Evolutionary conservation across 2,888 invertebrate species (phyloP), one percentile per base, ranked within the genome.

Genomic region (Chrysolina haemoptera): DNA sequence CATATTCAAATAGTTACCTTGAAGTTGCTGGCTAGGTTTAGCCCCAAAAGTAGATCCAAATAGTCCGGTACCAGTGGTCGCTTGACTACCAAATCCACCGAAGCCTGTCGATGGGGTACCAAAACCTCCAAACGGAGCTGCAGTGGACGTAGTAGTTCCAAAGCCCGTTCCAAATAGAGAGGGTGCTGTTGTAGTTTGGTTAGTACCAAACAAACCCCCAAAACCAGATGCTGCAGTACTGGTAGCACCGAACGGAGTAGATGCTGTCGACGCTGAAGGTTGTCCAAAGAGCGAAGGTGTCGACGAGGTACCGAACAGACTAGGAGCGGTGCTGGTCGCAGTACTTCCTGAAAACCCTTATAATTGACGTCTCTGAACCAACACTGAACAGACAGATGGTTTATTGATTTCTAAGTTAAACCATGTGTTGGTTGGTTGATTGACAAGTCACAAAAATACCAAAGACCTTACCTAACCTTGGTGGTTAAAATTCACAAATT

Each of bases 1-100:
- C 9, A 14, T 48, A 16, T 10, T 16, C 9, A 10, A n/a, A 8
- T 10, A 66, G 50, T 71, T 69, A 79, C 80, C 72, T 84, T 85
- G 70, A 88, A 89, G 55, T 89, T 90, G 77, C 1, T 62, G 48
- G 86, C 88, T 76, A 86, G 90, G 77, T 90, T 89, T 75, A 80
- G 89, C 76, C 40, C 67, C 67, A 18, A 67, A 67, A 20, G 74
- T 55, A 68, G 71, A 74, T 62, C 84, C 83, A 79, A 82, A 82
- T 40, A 85, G 87, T 84, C 81, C 75, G 27, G 68, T 68, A 48
- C 35, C 35, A 27, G 76, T 74, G 62, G 75, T 53, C 18, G 73
- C 43, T 55, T 66, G 68, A 40, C 75, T 73, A 50, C 82, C 82
- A 68, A 83, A 83, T 75, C 86, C 68, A 0, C 90, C 89, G 74